Evolutionary conservation across 1,140 invertebrate species (phyloP), one percentile per base, ranked within the genome.

Genomic region (Heliconius hermathena): DNA sequence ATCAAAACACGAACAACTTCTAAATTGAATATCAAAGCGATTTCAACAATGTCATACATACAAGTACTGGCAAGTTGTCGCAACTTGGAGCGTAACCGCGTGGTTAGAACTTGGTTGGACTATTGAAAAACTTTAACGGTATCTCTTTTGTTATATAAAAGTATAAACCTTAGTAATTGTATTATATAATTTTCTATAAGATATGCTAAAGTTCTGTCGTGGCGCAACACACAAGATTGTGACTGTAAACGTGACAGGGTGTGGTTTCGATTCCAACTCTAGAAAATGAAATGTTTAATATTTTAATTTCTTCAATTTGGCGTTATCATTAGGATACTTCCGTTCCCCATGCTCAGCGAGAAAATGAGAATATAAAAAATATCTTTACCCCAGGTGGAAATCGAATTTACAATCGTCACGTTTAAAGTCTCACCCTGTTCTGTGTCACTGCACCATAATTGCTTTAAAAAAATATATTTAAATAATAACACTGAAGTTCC

Each of bases 21-120:
- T 41, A 73, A 74, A 80, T 78, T 72, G 11, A 74, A 70, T 66
- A n/a, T 77, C 77, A 81, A 81, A 80, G 82, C 22, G 81, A 78
- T 71, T 16, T 76, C 26, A 80, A 75, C 33, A 76, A 73, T 73
- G 72, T 73, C 72, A 49, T 73, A 73, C 72, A 66, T 66, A 66
- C 22, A 13, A 66, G 60, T 66, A 66, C 60, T 13, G 60, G 60
- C 60, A 73, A 73, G 72, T 73, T 73, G 72, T 49, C 38, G 38
- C 11, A 73, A 49, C 41, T 73, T 46, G 46, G 72, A 73, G 38
- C n/a, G 22, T 66, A 29, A 3, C 22, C 60, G 60, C 60, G 22
- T 26, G 60, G 60, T 66, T 66, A 66, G 60, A 66, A 66, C 22
- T 66, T 26, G 60, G 22, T 66, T 66, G 22, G n/a, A 66, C 60